Conservation (phyloP, 2,888 invertebrate genomes). For the Himalopsyche tibetana region DNA sequence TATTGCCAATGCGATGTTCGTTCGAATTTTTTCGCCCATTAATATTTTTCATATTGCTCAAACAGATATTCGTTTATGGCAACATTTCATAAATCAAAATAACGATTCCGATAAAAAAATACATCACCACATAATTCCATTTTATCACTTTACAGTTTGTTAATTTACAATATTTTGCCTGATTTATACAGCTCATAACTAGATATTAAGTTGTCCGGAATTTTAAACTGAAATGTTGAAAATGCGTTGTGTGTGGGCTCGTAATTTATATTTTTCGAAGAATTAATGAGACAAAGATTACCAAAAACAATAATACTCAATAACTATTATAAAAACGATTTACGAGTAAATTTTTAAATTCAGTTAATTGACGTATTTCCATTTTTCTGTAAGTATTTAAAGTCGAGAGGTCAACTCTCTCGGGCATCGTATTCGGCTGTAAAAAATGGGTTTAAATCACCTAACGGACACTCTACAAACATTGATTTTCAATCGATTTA, state of each 20-base stretch:
- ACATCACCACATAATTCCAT: conserved; percentile 34
- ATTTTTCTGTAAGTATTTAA: no score
- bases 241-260: conserved; percentile 14
- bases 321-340: no score
- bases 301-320: no score
- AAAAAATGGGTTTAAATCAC: no score
- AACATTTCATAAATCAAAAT: conserved; percentile 42
- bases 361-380: no score
- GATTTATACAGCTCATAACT: neutral
- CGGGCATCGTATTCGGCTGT: no score
- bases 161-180: neutral
- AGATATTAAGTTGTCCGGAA: neutral
- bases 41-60: conserved; percentile 43
- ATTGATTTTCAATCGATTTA: no score
- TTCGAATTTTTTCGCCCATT: conserved; percentile 46
- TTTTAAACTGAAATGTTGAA: neutral
- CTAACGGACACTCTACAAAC: no score
- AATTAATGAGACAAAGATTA: no score
- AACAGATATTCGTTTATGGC: conserved; percentile 48
- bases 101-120: conserved; percentile 6
- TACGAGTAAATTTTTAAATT: no score
- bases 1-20: conserved; percentile 47
- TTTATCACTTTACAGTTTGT: conserved; percentile 39
- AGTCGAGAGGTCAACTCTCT: no score
- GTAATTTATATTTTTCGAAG: no score